Conservation (phyloP, 2,888 invertebrate species). For the Sycophila texana region DNA sequence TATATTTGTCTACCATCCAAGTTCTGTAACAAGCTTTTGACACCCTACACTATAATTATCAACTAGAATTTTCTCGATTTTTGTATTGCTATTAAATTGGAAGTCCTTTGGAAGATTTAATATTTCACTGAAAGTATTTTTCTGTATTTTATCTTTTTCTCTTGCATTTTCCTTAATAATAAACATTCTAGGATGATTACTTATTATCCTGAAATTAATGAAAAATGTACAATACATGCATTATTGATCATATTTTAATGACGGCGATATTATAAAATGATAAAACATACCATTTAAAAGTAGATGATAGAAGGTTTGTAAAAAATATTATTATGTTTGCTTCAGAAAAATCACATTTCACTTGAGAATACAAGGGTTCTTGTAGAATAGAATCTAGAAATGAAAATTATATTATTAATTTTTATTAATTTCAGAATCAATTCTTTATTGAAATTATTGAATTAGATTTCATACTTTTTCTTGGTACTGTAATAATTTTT, state of each 20-base stretch:
- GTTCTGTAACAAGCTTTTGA: conserved; percentile 23
- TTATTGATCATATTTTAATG: background rate
- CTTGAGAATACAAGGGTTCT: conserved; percentile 18
- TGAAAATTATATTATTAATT: too few relatives aligned
- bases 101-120: conserved; percentile 15
- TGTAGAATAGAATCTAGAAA: background rate
- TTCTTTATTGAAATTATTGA: too few relatives aligned
- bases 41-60: conserved; percentile 31
- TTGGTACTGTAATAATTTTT: conserved; percentile 23
- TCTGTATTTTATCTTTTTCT: conserved; percentile 11
- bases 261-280: background rate
- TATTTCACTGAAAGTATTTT: conserved; percentile 15
- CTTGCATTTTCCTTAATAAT: conserved; percentile 27
- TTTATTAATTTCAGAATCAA: too few relatives aligned
- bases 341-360: conserved; percentile 10
- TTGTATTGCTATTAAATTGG: conserved; percentile 24
- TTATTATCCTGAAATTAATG: conserved; percentile 26
- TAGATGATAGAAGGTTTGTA: conserved; percentile 20
- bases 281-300: conserved; percentile 34
- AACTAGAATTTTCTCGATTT: conserved; percentile 31
- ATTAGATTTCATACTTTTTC: background rate
- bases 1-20: conserved; percentile 30
- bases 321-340: conserved; percentile 32
- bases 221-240: background rate
- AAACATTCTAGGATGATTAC: conserved; percentile 17